phyloP scores from a whole-genome alignment of 2,113 vertebrate species.

The Antennarius striatus region DNA sequence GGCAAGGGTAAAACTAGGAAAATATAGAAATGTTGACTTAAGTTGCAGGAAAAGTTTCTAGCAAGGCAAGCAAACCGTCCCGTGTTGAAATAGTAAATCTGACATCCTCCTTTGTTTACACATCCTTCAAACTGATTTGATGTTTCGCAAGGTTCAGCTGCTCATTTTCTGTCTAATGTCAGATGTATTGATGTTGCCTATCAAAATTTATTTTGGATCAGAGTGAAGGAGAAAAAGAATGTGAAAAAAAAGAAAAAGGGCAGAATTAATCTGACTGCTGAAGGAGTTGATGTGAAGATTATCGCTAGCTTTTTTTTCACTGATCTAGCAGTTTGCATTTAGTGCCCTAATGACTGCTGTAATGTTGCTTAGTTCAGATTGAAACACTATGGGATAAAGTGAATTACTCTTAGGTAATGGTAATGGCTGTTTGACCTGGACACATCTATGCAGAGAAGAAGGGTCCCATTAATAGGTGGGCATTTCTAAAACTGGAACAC shows the following conservation, averaged over 20 bases:
- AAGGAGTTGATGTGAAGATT: conserved; percentile 37
- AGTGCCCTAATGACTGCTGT: conserved; percentile 54
- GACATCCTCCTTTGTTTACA: conserved; percentile 17
- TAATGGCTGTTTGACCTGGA: conserved; percentile 61
- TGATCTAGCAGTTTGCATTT: conserved; percentile 28
- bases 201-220: conserved; percentile 20
- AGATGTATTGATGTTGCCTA: conserved; percentile 19
- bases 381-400: conserved; percentile 57
- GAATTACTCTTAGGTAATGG: conserved; percentile 49
- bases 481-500: conserved; percentile 38
- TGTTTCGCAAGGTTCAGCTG: conserved; percentile 26
- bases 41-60: conserved; percentile 10
- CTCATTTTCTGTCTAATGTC: conserved; percentile 26
- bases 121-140: conserved; percentile 34
- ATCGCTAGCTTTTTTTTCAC: background rate
- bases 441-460: conserved; percentile 37
- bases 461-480: conserved; percentile 35
- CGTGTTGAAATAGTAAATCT: conserved; percentile 10
- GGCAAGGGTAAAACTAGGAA: background rate
- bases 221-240: background rate
- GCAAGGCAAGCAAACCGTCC: background rate
- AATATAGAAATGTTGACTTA: conserved; percentile 16
- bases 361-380: conserved; percentile 64
- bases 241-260: background rate
- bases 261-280: conserved; percentile 17